Evolutionary conservation across 2,888 invertebrate species (phyloP).

Genomic region (Leptopilina syphax): DNA sequence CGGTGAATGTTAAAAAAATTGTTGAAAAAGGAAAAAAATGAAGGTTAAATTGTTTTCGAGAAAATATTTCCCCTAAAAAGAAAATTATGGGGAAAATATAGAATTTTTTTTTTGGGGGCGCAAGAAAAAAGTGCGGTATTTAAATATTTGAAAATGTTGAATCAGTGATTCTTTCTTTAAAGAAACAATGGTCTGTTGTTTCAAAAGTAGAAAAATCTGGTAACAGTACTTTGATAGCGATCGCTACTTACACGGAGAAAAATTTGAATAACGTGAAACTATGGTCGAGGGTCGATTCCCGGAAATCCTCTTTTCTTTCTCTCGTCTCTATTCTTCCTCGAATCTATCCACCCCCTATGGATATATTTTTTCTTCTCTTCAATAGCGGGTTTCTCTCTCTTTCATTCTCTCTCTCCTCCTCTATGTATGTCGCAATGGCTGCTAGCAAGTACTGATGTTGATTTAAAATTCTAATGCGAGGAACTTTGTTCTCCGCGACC

Average conservation of each 20-base stretch:
- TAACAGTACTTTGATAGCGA: conserved; percentile 5
- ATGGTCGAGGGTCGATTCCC: neutral
- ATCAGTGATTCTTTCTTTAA: neutral
- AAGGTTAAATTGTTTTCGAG: too few species aligned
- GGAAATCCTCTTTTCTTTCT: conserved; percentile 23
- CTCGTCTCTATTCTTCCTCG: conserved; percentile 21
- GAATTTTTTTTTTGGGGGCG: too few species aligned
- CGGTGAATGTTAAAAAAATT: too few species aligned
- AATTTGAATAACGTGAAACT: conserved; percentile 34
- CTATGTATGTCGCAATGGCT: conserved; percentile 21
- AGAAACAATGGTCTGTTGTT: conserved; percentile 6
- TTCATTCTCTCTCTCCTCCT: neutral
- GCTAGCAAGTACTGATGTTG: conserved; percentile 30
- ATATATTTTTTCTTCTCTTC: neutral
- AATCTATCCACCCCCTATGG: conserved; percentile 5
- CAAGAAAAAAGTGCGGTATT: neutral
- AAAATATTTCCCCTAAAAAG: too few species aligned
- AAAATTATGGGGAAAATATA: too few species aligned
- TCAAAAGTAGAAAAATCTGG: conserved; percentile 22
- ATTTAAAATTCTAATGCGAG: conserved; percentile 40
- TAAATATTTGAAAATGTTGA: neutral
- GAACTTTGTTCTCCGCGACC: conserved; percentile 37
- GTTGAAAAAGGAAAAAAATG: too few species aligned
- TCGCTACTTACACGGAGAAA: conserved; percentile 5
- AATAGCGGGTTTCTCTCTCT: neutral